Conservation (phyloP, 2,888 invertebrate species). For the Athalia rosae region DNA sequence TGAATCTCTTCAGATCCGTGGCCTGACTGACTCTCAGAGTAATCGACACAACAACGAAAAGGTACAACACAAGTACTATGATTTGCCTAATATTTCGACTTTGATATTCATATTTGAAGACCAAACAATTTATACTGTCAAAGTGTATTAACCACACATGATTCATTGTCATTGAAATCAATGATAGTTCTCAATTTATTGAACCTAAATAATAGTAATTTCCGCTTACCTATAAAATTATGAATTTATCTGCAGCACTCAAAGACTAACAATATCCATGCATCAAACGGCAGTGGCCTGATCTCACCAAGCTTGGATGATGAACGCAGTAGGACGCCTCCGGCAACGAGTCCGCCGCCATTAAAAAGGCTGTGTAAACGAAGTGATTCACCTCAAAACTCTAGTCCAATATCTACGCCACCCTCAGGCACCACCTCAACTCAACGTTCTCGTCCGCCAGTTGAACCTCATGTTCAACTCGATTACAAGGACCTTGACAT, state of each 20-base stretch:
- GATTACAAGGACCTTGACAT: constrained; percentile 72
- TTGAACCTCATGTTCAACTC: constrained; percentile 72
- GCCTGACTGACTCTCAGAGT: constrained; percentile 80
- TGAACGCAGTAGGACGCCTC: constrained; percentile 71
- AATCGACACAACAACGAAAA: constrained; percentile 73
- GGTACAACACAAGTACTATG: constrained; percentile 55
- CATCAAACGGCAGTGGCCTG: constrained; percentile 70
- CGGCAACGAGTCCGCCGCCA: constrained; percentile 71
- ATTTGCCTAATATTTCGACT: too few species aligned
- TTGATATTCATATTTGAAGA: too few species aligned
- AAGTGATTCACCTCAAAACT: constrained; percentile 72
- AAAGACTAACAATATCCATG: constrained; percentile 70
- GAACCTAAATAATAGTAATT: neutral
- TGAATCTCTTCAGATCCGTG: constrained; percentile 86
- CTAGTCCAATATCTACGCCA: constrained; percentile 71
- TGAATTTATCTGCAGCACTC: constrained; percentile 60
- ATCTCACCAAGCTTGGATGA: constrained; percentile 72
- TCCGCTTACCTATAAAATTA: neutral
- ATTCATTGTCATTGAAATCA: neutral
- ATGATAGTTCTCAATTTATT: neutral
- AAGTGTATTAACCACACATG: neutral
- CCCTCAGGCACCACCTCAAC: constrained; percentile 64
- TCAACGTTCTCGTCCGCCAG: constrained; percentile 70
- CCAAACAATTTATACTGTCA: too few species aligned
- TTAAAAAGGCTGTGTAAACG: constrained; percentile 72